Evolutionary conservation across 2,797 vertebrate species (phyloP).

Genomic region (Pipistrellus nathusii): DNA sequence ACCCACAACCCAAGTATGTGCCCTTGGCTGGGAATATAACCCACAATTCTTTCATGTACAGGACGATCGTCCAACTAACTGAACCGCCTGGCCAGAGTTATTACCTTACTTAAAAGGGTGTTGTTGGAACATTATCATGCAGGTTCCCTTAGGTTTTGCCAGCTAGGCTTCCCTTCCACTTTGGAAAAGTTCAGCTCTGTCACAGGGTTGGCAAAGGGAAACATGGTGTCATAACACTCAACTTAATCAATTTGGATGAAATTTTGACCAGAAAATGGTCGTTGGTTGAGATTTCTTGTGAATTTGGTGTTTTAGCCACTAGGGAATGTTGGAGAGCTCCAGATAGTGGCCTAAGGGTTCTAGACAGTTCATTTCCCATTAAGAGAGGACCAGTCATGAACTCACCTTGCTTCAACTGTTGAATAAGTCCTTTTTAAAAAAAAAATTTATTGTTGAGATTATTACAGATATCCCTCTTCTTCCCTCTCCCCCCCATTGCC

Average conservation of each 20-base stretch:
- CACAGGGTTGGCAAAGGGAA: neutral
- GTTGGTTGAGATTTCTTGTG: neutral
- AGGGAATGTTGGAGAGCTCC: neutral
- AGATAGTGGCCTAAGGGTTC: neutral
- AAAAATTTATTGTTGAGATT: no score
- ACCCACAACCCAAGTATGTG: neutral
- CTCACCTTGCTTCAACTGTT: neutral
- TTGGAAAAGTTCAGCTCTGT: neutral
- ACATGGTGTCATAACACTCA: neutral
- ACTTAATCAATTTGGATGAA: neutral
- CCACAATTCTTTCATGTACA: neutral
- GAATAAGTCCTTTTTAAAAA: neutral
- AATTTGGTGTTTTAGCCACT: neutral
- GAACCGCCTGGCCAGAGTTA: neutral
- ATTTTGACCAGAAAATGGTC: neutral
- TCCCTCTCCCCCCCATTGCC: no score
- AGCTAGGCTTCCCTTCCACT: neutral
- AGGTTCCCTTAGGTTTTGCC: neutral
- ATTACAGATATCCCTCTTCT: no score
- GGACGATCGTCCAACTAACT: neutral
- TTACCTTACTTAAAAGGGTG: neutral
- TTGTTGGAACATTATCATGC: neutral
- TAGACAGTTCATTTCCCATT: rapidly evolving
- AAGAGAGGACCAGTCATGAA: neutral
- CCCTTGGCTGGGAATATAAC: neutral